Evolutionary conservation across 2,888 invertebrate species (phyloP).

Genomic region (Scrobipalpa atriplicella): DNA sequence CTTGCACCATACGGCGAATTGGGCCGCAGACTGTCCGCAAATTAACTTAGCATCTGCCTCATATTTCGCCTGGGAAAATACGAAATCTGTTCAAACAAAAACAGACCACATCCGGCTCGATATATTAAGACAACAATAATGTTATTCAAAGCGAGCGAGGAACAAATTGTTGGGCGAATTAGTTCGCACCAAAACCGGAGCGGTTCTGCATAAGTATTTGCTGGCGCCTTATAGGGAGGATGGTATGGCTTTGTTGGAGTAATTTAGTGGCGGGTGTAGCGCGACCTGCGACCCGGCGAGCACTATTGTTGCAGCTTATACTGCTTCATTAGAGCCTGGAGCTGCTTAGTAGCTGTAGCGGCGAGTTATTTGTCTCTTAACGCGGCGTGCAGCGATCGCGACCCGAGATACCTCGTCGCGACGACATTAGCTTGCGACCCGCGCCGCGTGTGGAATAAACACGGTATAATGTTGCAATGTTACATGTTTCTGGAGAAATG

Average conservation of each 20-base stretch:
- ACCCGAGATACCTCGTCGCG: slow-evolving; percentile 3
- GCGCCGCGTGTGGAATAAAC: background rate
- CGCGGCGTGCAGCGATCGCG: slow-evolving; percentile 19
- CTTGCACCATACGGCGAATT: slow-evolving; percentile 10
- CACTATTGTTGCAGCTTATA: slow-evolving; percentile 22
- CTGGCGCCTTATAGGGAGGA: slow-evolving; percentile 30
- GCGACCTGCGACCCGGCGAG: slow-evolving; percentile 32
- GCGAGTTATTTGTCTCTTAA: slow-evolving; percentile 22
- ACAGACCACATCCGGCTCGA: slow-evolving; percentile 5
- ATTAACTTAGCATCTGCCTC: slow-evolving; percentile 21
- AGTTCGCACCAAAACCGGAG: slow-evolving; percentile 39
- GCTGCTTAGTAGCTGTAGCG: slow-evolving; percentile 8
- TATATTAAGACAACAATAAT: slow-evolving; percentile 18
- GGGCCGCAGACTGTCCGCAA: slow-evolving; percentile 12
- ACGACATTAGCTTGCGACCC: slow-evolving; percentile 16
- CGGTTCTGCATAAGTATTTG: slow-evolving; percentile 34
- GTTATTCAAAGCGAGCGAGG: slow-evolving; percentile 28
- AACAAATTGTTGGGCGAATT: slow-evolving; percentile 40
- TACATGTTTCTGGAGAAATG: slow-evolving; percentile 16
- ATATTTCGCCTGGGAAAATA: slow-evolving; percentile 17
- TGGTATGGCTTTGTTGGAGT: slow-evolving; percentile 23
- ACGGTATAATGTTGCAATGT: slow-evolving; percentile 3
- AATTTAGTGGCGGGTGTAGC: slow-evolving; percentile 31
- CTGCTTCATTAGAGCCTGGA: slow-evolving; percentile 33
- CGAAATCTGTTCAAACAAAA: slow-evolving; percentile 22